Percentiles rank a stretch among this genome's conserved stretches.
phyloP scores from a whole-genome alignment of 37 sponge, comb jelly and placozoan genomes.

The Beroe ovata region DNA sequence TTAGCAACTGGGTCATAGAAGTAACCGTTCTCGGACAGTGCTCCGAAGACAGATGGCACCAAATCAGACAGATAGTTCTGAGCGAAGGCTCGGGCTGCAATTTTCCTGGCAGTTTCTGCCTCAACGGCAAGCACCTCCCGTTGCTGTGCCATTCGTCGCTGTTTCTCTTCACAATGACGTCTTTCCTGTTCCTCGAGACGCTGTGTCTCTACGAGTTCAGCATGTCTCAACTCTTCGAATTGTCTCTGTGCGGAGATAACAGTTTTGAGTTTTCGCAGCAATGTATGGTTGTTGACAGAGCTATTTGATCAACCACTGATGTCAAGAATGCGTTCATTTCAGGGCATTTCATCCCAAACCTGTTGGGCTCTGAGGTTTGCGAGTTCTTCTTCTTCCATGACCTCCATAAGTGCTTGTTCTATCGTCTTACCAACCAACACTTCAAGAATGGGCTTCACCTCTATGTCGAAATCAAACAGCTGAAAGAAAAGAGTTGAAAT shows the following conservation, averaged over 20 bases:
- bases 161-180: constrained; percentile 87
- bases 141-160: constrained; percentile 87
- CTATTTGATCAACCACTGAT: neutral
- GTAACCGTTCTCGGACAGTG: constrained; percentile 84
- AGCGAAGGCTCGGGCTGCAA: constrained; percentile 97
- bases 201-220: constrained; percentile 96
- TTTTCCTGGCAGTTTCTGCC: constrained; percentile 91
- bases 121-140: constrained; percentile 84
- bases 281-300: too few relatives aligned
- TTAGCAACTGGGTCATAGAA: constrained; percentile 93
- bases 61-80: constrained; percentile 89
- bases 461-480: constrained; percentile 97
- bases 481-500: constrained; percentile 64
- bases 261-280: too few relatives aligned
- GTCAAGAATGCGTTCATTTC: neutral
- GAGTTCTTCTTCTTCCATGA: constrained; percentile 98
- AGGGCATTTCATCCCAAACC: too few relatives aligned
- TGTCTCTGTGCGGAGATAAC: too few relatives aligned
- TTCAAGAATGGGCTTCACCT: constrained; percentile 92
- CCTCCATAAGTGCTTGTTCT: constrained; percentile 96
- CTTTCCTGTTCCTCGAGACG: constrained; percentile 96
- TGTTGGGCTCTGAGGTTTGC: constrained; percentile 85
- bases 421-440: constrained; percentile 99
- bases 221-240: constrained; percentile 94
- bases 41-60: constrained; percentile 92